Conservation (phyloP, 2,113 vertebrate species). For the Coturnix japonica region DNA sequence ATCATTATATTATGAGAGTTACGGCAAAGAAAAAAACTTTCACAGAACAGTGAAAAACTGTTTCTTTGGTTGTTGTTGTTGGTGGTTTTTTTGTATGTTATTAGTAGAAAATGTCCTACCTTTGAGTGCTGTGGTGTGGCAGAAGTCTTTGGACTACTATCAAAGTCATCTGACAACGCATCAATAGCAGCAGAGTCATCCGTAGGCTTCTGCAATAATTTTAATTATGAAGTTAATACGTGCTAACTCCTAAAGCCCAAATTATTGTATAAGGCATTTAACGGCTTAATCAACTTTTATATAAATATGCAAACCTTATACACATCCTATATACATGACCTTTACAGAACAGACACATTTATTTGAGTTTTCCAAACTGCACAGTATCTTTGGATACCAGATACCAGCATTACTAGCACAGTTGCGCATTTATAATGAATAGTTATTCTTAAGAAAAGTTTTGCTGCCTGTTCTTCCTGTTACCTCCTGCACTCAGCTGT, state of each 20-base stretch:
- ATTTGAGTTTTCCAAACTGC: not conserved
- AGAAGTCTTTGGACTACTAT: conserved; percentile 46
- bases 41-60: not conserved
- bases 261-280: not conserved
- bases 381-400: not conserved
- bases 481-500: not conserved
- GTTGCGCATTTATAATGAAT: not conserved
- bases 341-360: not conserved
- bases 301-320: not conserved
- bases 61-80: too few species aligned
- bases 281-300: not conserved
- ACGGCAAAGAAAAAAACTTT: not conserved
- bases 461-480: not conserved
- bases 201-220: conserved; percentile 57
- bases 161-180: conserved; percentile 73
- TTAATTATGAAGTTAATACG: not conserved
- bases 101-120: conserved; percentile 58
- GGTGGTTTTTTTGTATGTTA: not conserved
- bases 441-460: not conserved
- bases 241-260: not conserved
- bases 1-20: not conserved
- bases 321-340: not conserved
- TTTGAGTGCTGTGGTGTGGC: conserved; percentile 52
- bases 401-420: not conserved
- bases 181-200: conserved; percentile 69